phyloP scores from a whole-genome alignment of 2,888 invertebrate genomes.

The Cotesia congregata region DNA sequence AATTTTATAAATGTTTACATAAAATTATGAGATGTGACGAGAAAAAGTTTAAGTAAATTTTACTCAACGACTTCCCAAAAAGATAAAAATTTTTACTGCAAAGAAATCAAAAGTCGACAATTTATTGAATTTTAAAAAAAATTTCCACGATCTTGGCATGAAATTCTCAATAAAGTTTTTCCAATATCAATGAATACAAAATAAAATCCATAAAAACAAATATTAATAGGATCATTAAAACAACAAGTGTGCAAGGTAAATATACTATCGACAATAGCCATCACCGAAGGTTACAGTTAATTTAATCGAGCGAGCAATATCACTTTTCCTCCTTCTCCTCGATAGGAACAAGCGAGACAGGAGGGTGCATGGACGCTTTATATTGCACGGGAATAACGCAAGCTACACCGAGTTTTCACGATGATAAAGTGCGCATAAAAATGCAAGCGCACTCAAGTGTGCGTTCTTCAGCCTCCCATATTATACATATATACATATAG shows the following conservation, averaged over 20 bases:
- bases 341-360: not conserved
- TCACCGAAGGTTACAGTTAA: not conserved
- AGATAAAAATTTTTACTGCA: no score
- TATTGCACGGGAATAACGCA: conserved; percentile 10
- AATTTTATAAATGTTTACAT: no score
- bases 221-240: not conserved
- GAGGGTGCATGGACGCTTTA: not conserved
- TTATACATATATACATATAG: not conserved
- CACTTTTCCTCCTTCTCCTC: not conserved
- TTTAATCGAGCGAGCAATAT: not conserved
- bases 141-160: no score
- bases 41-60: no score
- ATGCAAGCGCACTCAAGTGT: not conserved
- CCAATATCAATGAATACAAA: no score
- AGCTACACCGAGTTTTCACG: conserved; percentile 5
- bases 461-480: conserved; percentile 11
- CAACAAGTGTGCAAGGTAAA: not conserved
- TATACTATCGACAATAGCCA: not conserved
- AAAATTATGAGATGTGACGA: no score
- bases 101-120: no score
- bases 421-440: conserved; percentile 17
- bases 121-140: no score
- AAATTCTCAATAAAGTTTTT: no score
- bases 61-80: no score
- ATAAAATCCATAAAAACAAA: not conserved